These are phyloP conservation scores for Itoplectis maculator DNA, from an alignment of 2,888 invertebrate genomes.

Conservation along the genomic window DNA sequence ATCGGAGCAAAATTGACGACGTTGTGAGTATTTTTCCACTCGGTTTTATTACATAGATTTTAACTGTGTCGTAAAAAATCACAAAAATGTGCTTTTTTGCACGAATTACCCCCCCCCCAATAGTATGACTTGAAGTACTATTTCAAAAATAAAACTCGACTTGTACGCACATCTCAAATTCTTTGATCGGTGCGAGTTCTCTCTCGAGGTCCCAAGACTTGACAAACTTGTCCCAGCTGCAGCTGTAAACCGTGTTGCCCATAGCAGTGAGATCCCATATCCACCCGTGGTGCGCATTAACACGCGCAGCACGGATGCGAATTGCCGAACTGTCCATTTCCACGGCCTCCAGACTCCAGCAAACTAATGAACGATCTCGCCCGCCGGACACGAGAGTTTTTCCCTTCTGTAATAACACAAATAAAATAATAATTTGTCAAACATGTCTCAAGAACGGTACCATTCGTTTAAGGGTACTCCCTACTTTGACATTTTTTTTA, in stretches of 20 bases:
- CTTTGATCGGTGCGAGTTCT: conserved; percentile 85
- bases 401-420: conserved; percentile 73
- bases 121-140: background rate
- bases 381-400: conserved; percentile 86
- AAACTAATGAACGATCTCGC: conserved; percentile 86
- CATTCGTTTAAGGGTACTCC: too few relatives aligned
- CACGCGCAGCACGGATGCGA: conserved; percentile 6
- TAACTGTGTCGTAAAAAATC: too few relatives aligned
- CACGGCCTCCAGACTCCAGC: conserved; percentile 85
- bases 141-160: conserved; percentile 5
- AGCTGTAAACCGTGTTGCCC: conserved; percentile 86
- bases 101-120: too few relatives aligned
- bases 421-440: too few relatives aligned
- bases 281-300: conserved; percentile 87
- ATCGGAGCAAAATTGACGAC: too few relatives aligned
- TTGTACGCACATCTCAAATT: conserved; percentile 82
- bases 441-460: too few relatives aligned
- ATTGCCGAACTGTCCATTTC: conserved; percentile 71
- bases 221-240: conserved; percentile 88
- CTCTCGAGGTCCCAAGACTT: conserved; percentile 86
- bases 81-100: too few relatives aligned
- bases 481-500: too few relatives aligned
- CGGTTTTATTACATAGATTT: too few relatives aligned
- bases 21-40: too few relatives aligned
- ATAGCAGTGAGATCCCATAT: conserved; percentile 87